Evolutionary conservation across 2,113 vertebrate species (phyloP).

Genomic region (Petaurus breviceps): DNA sequence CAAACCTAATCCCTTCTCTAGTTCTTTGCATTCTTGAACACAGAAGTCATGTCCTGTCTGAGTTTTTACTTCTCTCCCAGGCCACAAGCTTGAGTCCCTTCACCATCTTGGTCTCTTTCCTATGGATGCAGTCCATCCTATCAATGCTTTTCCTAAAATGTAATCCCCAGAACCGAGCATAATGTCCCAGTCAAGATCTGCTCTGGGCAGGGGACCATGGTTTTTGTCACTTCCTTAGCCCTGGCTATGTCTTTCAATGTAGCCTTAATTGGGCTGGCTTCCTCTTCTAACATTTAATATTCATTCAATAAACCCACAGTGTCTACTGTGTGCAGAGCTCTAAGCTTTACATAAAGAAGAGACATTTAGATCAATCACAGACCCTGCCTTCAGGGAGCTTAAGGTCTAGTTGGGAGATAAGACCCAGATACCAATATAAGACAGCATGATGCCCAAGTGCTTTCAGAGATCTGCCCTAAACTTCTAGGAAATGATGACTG

Average conservation of each 20-base stretch:
- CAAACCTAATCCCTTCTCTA: neutral
- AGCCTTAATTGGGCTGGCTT: neutral
- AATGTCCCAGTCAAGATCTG: neutral
- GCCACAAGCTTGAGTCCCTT: neutral
- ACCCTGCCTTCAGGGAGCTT: neutral
- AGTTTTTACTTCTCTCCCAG: neutral
- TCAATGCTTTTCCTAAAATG: neutral
- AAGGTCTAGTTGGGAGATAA: neutral
- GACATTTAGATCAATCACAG: neutral
- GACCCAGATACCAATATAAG: neutral
- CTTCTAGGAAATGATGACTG: neutral
- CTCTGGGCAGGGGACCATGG: neutral
- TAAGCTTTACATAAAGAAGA: neutral
- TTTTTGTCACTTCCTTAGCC: neutral
- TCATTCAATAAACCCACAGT: neutral
- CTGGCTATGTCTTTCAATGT: neutral
- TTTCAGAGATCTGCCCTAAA: neutral
- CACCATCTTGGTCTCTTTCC: neutral
- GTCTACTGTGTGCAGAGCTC: neutral
- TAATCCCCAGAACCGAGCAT: neutral
- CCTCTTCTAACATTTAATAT: neutral
- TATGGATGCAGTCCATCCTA: neutral
- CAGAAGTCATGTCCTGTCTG: neutral
- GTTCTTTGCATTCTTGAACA: neutral
- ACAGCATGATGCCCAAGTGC: neutral